Evolutionary conservation across 2,888 invertebrate genomes (phyloP).

Genomic region (Chrysodeixis includens): DNA sequence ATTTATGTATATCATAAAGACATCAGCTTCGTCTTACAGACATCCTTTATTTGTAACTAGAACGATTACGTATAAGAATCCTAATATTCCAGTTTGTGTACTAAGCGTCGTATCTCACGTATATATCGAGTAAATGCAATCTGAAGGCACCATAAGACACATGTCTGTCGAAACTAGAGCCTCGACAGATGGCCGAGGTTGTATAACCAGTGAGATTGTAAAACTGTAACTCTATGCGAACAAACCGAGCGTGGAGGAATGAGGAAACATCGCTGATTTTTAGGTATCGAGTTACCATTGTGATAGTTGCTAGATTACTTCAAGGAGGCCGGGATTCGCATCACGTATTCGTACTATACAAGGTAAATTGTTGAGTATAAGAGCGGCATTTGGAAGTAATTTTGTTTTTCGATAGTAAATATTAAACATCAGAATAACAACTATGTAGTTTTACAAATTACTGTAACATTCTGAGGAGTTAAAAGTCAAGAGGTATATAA

Average conservation of each 20-base stretch:
- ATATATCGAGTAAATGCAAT: constrained; percentile 29
- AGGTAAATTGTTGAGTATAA: not conserved
- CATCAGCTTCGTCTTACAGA: not conserved
- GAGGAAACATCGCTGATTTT: constrained; percentile 50
- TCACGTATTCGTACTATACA: not conserved
- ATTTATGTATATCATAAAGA: not conserved
- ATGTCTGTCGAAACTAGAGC: constrained; percentile 70
- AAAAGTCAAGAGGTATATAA: too few relatives aligned
- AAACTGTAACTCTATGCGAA: constrained; percentile 56
- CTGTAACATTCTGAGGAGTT: too few relatives aligned
- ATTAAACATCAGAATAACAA: not conserved
- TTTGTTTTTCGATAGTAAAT: not conserved
- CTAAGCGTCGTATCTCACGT: not conserved
- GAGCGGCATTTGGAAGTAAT: not conserved
- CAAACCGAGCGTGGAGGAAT: constrained; percentile 54
- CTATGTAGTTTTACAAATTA: too few relatives aligned
- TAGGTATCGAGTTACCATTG: constrained; percentile 45
- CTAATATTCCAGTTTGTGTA: not conserved
- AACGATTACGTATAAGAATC: not conserved
- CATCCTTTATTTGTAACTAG: not conserved
- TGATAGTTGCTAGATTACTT: constrained; percentile 47
- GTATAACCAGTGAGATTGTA: constrained; percentile 56
- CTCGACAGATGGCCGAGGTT: constrained; percentile 66
- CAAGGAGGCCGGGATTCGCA: constrained; percentile 29
- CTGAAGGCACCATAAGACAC: constrained; percentile 50